Evolutionary conservation across 2,888 invertebrate species (phyloP), one percentile per base, ranked within the genome.

Genomic region (Apamea anceps): DNA sequence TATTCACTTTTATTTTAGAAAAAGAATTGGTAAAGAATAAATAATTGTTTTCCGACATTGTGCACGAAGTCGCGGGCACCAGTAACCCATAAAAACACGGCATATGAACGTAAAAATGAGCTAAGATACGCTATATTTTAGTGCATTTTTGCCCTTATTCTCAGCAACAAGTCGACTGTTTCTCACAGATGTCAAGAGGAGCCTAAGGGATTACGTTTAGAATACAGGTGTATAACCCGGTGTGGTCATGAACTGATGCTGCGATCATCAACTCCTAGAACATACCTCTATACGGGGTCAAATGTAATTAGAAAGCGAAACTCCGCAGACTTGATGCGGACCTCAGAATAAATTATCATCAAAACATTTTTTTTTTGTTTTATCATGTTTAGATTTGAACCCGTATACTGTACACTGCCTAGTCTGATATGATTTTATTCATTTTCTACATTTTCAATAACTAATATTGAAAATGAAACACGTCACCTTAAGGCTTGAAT

Each of bases 181-280:
- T 32, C 15, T 65, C 45, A 15, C 25, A n/a, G n/a, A 67, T 66
- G 21, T 66, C 57, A 78, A 78, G 32, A 54, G 15, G n/a, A 7
- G 32, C n/a, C n/a, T 78, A 57, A 66, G 28, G 37, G 48, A 67
- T 79, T 63, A 63, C 6, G 77, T 63, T 37, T 77, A 51, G 5
- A 51, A 77, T 2, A 45, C 15, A 45, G 28, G 18, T 10, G 10
- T 28, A 10, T 32, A 21, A 28, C 5, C 18, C 15, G 21, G 1
- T 72, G 28, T 28, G 51, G 42, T 25, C 37, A 21, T 21, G 13
- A 5, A 37, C 21, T 72, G 21, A 54, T 28, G 65, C 18, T 13
- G 12, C 7, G 12, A n/a, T 32, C 10, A 45, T 67, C 0, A 28
- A 67, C 15, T 51, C 8, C 15, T 32, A 7, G 21, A 70, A 70